Base-by-base conservation (phyloP, 2,888 invertebrate genomes). In the Fabriciana adippe region DNA sequence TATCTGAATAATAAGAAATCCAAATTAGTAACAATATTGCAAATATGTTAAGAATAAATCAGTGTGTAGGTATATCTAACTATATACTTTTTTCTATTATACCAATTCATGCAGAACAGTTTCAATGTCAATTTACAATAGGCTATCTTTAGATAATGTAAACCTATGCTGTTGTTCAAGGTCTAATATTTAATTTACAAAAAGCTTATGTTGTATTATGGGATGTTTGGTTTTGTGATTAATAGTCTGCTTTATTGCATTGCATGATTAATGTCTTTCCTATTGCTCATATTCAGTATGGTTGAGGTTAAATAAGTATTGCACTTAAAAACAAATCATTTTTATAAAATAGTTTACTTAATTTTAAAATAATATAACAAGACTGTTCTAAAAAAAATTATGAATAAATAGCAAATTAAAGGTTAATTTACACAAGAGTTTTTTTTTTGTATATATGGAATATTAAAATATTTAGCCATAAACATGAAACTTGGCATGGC, bases 101-200 rank as follows among this genome's bases (percentile, higher is more conserved):
- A 70, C 55, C 62, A 59, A 73, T 71, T 76, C 70, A 77, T 73
- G 75, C 72, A 67, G 74, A 83, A 83, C 82, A 73, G 72, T 79
- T 77, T 81, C 82, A 86, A 83, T 85, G 84, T 70, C 84, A 82
- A 69, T 78, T 68, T 70, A 75, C 67, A 82, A 81, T 79, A 73
- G 75, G 59, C 69, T 72, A 76, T 75, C 56, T 35, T 57, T 54
- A 54, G n/a, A 31, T 55, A 64, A 41, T 53, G 55, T 64, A 56
- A 64, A 54, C 55, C 31, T 59, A 45, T 54, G 55, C 47, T 57
- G 41, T 57, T 48, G 41, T 48, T 21, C 59, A 59, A 59, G 59
- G 48, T 59, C 47, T 48, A 59, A 48, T 26, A 11, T 55, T 31
- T 48, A 47, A 47, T 59, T 15, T 48, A 59, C 48, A 47, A 31